Percentiles rank a stretch among this genome's conserved stretches.
Conservation (phyloP, 2,113 vertebrate species). For the Chloropsis cyanopogon region DNA sequence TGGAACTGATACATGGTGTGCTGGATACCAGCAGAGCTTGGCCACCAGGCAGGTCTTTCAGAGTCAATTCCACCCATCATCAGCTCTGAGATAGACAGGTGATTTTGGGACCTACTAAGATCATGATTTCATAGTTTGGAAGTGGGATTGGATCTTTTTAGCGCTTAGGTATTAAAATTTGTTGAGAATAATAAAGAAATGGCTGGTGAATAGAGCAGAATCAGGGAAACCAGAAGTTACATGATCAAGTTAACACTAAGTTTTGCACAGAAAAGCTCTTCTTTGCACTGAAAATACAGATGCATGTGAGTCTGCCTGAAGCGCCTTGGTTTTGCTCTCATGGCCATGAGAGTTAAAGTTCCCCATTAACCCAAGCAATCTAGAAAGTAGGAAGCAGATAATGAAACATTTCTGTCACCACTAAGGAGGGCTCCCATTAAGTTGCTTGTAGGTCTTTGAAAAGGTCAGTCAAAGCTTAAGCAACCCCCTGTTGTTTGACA, state of each 20-base stretch:
- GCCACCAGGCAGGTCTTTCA: not conserved
- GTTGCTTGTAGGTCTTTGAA: conserved; percentile 45
- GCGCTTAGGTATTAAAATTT: not conserved
- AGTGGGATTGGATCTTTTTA: not conserved
- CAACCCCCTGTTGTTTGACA: conserved; percentile 66
- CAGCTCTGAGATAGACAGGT: not conserved
- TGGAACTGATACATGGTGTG: not conserved
- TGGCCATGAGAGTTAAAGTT: not conserved
- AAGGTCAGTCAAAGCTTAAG: conserved; percentile 68
- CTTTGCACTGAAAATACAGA: not conserved
- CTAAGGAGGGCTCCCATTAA: conserved; percentile 20
- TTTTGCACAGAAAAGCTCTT: not conserved
- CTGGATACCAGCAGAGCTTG: not conserved
- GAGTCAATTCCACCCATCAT: not conserved
- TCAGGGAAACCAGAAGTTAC: not conserved
- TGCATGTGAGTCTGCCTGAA: not conserved
- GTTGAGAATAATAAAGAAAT: not conserved
- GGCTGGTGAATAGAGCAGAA: not conserved
- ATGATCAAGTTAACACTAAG: not conserved
- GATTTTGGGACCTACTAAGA: not conserved
- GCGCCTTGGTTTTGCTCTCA: not conserved
- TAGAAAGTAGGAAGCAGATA: conserved; percentile 68
- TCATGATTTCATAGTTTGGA: not conserved
- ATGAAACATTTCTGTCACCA: conserved; percentile 46
- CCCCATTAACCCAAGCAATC: not conserved